Evolutionary conservation across 2,113 vertebrate species (phyloP).

Genomic region (Ahaetulla prasina): DNA sequence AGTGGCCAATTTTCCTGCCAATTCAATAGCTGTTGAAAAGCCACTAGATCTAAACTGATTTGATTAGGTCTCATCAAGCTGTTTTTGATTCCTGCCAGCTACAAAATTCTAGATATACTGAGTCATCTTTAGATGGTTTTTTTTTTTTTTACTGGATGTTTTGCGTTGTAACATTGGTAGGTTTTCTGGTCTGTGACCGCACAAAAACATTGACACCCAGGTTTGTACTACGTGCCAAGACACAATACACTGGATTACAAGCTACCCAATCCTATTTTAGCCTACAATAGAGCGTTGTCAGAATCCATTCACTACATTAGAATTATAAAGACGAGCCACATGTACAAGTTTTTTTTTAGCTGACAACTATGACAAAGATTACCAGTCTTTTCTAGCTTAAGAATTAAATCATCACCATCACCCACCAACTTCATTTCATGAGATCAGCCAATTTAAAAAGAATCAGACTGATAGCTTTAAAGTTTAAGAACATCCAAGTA

Average conservation of each 20-base stretch:
- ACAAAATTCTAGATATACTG: not conserved
- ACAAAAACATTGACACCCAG: not conserved
- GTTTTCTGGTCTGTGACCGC: not conserved
- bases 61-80: not conserved
- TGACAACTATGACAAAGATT: not conserved
- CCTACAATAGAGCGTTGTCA: not conserved
- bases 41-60: not conserved
- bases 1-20: not conserved
- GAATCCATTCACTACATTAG: not conserved
- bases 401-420: not conserved
- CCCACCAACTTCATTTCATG: not conserved
- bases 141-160: not conserved
- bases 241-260: not conserved
- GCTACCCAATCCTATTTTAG: not conserved
- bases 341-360: not conserved
- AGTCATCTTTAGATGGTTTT: not conserved
- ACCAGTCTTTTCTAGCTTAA: not conserved
- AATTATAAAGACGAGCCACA: not conserved
- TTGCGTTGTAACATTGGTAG: not conserved
- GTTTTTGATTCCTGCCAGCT: not conserved
- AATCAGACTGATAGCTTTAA: not conserved
- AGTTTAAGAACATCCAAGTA: too few relatives aligned
- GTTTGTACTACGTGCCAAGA: not conserved
- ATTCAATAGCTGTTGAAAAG: not conserved
- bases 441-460: not conserved